These are phyloP conservation scores for Venturia canescens DNA, from an alignment of 1,140 invertebrate species.

Conservation along the genomic window DNA sequence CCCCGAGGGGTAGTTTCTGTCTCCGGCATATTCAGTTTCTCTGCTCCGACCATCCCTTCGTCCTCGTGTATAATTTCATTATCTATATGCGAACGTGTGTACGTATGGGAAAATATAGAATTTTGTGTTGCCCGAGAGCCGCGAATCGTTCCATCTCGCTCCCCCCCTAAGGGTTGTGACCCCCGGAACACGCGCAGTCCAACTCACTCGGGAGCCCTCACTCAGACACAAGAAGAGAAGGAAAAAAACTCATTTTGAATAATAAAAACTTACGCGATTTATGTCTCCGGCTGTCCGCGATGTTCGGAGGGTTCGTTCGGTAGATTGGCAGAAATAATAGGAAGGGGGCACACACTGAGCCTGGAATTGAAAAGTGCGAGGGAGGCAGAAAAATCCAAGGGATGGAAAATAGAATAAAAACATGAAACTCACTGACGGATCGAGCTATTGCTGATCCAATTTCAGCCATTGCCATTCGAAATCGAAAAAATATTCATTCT, in stretches of 20 bases:
- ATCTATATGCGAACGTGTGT: conserved; percentile 16
- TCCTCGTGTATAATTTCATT: conserved; percentile 16
- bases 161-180: not conserved
- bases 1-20: conserved; percentile 55
- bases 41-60: conserved; percentile 9
- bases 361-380: conserved; percentile 41
- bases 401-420: conserved; percentile 30
- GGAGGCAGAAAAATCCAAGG: conserved; percentile 24
- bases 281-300: not conserved
- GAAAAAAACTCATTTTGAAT: conserved; percentile 59
- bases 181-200: not conserved
- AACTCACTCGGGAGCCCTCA: conserved; percentile 4
- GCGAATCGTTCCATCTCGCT: not conserved
- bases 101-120: not conserved
- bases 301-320: conserved; percentile 5
- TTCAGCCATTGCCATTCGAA: conserved; percentile 53
- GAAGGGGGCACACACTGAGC: conserved; percentile 8
- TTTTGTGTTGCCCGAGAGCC: conserved; percentile 18
- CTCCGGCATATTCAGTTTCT: conserved; percentile 38
- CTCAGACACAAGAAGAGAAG: not conserved
- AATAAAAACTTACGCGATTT: conserved; percentile 70
- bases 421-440: conserved; percentile 35
- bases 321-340: conserved; percentile 27
- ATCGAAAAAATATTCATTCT: conserved; percentile 31
- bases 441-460: conserved; percentile 49